Base-by-base conservation (phyloP, 2,888 invertebrate species). In the Agrilus mali region DNA sequence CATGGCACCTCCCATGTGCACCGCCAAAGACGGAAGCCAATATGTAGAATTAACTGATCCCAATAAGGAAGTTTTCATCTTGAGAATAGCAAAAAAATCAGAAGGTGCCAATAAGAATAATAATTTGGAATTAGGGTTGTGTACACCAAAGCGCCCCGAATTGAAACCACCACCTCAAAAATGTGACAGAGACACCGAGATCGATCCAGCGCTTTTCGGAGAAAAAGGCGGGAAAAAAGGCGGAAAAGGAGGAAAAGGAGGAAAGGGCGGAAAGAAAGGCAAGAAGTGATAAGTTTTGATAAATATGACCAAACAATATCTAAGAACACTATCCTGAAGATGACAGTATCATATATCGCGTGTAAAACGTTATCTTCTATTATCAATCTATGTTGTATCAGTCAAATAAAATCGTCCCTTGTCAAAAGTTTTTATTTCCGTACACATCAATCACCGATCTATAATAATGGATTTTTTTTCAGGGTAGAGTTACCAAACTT, bases 1-100 rank as follows among this genome's bases (percentile, higher is more conserved):
- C 1, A 60, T 65, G 1, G 60, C 60, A 37, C 63, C 66, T 1
- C 76, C 76, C 0, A 72, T 72, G 0, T 63, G 60, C 20, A 68
- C 70, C 13, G 70, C 72, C 0, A 69, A 73, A 0, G 74, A 72
- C 49, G 76, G 76, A 0, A 73, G 75, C 0, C 62, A 72, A 42
- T 73, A 74, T 4, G 71, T 75, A 12, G 77, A 78, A 54, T 65
- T 75, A 4, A 60, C 76, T 0, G 79, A 83, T 53, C 78, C 80
- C 0, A 77, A 82, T 40, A 79, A 79, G 53, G 83, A 84, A 53
- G 74, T 82, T 1, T 84, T 84, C 50, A 68, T 85, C 4, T 64
- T 85, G 38, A 75, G 80, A 55, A 79, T 86, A 44, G 86, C 85
- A 2, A 85, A 83, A 56, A 85, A 85, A 57, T 77, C 77, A 1